Conservation (phyloP, 2,888 invertebrate genomes). For the Mesopsocus fuscifrons region DNA sequence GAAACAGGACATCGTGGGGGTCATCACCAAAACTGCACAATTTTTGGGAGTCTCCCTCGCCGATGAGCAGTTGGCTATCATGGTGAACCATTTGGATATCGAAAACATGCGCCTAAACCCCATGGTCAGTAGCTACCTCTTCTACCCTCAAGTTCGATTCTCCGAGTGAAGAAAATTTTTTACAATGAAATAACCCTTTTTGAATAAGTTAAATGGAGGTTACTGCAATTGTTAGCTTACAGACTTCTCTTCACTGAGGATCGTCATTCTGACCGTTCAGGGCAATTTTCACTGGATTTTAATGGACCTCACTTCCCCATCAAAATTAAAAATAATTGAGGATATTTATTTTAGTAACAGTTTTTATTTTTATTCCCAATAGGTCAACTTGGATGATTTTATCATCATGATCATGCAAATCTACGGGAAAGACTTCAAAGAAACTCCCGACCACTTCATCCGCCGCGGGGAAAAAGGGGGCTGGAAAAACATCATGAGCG, state of each 20-base stretch:
- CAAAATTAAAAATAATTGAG: too few relatives aligned
- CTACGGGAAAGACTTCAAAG: too few relatives aligned
- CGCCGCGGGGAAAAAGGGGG: slow-evolving; percentile 26
- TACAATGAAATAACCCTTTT: too few relatives aligned
- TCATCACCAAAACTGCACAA: slow-evolving; percentile 24
- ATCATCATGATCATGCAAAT: not conserved
- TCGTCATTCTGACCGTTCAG: too few relatives aligned
- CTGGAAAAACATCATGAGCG: slow-evolving; percentile 27
- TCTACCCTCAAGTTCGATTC: too few relatives aligned
- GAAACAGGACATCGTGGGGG: slow-evolving; percentile 22
- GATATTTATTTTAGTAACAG: slow-evolving; percentile 15
- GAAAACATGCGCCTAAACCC: slow-evolving; percentile 29
- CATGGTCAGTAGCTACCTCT: too few relatives aligned
- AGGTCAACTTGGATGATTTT: not conserved
- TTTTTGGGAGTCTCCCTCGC: slow-evolving; percentile 24
- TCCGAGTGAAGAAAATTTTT: too few relatives aligned
- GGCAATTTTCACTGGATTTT: too few relatives aligned
- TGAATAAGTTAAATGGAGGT: not conserved
- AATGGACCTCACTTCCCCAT: too few relatives aligned
- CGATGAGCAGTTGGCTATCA: slow-evolving; percentile 21
- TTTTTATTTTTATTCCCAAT: slow-evolving; percentile 10
- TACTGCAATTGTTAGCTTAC: too few relatives aligned
- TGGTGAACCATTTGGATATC: slow-evolving; percentile 28
- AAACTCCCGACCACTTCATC: too few relatives aligned
- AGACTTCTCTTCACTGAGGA: too few relatives aligned